A percentile compares a stretch with the other conserved stretches of the same genome.
phyloP scores from a whole-genome alignment of 2,797 vertebrate species.

The Myoxocephalus aenaeus region DNA sequence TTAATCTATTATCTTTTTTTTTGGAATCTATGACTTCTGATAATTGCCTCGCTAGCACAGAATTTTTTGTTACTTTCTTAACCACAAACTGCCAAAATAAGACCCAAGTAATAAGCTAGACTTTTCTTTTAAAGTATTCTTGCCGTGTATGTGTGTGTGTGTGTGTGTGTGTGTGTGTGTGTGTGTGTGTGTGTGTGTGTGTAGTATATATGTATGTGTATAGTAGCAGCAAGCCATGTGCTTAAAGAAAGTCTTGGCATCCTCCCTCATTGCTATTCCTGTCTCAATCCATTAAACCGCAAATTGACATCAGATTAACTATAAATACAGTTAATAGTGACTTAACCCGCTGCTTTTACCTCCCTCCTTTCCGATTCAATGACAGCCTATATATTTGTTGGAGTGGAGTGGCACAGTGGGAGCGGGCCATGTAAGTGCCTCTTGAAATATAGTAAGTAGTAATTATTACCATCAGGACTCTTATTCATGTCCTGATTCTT shows the following conservation, averaged over 20 bases:
- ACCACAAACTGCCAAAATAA: neutral
- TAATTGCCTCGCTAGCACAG: neutral
- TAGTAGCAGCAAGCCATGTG: neutral
- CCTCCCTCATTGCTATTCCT: neutral
- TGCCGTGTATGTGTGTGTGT: no score
- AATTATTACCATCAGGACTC: constrained; percentile 24
- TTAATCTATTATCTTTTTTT: neutral
- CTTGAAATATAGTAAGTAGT: constrained; percentile 19
- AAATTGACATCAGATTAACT: constrained; percentile 14
- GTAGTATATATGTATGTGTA: neutral
- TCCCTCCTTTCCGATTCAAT: constrained; percentile 22
- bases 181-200: no score
- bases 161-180: no score
- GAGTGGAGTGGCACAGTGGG: constrained; percentile 1
- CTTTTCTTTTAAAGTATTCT: neutral
- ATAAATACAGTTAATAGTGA: constrained; percentile 11
- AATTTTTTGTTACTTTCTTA: neutral
- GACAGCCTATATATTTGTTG: constrained; percentile 9
- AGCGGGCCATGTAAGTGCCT: neutral
- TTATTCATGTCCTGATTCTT: neutral
- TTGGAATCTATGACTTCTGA: neutral
- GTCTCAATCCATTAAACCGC: constrained; percentile 27
- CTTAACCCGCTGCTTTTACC: constrained; percentile 23
- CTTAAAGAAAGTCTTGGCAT: neutral
- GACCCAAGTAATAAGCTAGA: neutral